Percentiles rank a stretch among this genome's conserved stretches.
phyloP scores from a whole-genome alignment of 2,113 vertebrate genomes.

The Colinus virginianus region DNA sequence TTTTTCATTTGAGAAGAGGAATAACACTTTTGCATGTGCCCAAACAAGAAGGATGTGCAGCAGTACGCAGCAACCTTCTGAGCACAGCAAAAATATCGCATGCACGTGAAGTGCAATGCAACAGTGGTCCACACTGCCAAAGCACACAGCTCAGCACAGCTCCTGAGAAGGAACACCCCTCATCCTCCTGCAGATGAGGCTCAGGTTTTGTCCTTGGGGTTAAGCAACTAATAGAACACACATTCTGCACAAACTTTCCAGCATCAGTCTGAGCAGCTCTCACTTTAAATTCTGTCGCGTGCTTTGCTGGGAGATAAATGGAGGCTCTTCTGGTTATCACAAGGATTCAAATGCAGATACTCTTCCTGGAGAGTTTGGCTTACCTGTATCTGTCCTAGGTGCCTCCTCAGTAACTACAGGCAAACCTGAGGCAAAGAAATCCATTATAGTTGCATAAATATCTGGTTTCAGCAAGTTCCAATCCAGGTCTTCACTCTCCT shows the following conservation, averaged over 20 bases:
- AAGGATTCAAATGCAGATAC: neutral
- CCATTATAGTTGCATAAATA: constrained; percentile 96
- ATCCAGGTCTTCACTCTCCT: constrained; percentile 86
- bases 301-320: neutral
- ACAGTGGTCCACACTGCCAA: rapidly evolving
- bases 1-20: neutral
- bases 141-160: neutral
- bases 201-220: rapidly evolving
- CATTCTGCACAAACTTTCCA: rapidly evolving
- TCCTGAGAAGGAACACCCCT: neutral
- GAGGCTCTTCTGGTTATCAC: neutral
- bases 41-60: neutral
- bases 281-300: neutral
- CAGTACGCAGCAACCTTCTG: neutral
- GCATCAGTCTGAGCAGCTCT: neutral
- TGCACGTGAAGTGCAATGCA: neutral
- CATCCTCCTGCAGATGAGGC: neutral
- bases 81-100: neutral
- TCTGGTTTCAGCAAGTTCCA: constrained; percentile 98
- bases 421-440: constrained; percentile 95
- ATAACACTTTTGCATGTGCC: neutral
- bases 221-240: neutral
- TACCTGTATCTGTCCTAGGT: constrained; percentile 90
- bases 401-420: constrained; percentile 90
- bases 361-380: neutral